Base-by-base conservation (phyloP, 2,888 invertebrate species). In the Lasioglossum villosulum region DNA sequence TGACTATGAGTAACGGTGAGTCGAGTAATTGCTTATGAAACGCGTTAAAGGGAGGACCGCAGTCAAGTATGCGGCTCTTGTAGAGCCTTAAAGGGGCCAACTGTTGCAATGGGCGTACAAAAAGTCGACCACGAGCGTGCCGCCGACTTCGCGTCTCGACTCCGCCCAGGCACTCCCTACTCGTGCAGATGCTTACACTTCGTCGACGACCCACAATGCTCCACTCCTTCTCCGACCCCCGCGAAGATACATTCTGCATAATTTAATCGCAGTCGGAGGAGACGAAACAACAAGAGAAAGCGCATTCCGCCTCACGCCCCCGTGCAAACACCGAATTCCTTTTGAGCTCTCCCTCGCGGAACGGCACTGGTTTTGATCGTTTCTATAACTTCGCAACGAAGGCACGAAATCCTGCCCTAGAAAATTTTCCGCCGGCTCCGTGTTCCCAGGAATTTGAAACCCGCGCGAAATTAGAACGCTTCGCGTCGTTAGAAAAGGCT, bases 101-200 rank as follows among this genome's bases (percentile, higher is more conserved):
- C 94, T 94, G 94, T 94, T 94, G 94, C 94, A 89, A 94, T 84
- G 86, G 89, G 87, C 88, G 87, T 83, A 88, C 92, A 93, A 94
- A 94, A 94, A 93, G 91, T 92, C 90, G 88, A 87, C 88, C 75
- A 83, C 87, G 75, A 86, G 91, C 89, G 87, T 87, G 90, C 90
- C 87, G 89, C 89, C 87, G 84, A 77, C 75, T 82, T 63, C 77
- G 56, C 81, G 89, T 81, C 90, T 86, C 82, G 87, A 75, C 86
- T 84, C 89, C 87, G 78, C 87, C 89, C 87, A 86, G 80, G 68
- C 87, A 78, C 81, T 88, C 84, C 77, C 79, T 74, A 75, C 75
- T 84, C 80, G 71, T 73, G 83, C 86, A 80, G 82, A 90, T 89
- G 85, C 89, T 90, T 86, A 88, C 88, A 86, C 87, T 88, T 89